Evolutionary conservation across 2,888 invertebrate genomes (phyloP).

Genomic region (Mechanitis mazaeus): DNA sequence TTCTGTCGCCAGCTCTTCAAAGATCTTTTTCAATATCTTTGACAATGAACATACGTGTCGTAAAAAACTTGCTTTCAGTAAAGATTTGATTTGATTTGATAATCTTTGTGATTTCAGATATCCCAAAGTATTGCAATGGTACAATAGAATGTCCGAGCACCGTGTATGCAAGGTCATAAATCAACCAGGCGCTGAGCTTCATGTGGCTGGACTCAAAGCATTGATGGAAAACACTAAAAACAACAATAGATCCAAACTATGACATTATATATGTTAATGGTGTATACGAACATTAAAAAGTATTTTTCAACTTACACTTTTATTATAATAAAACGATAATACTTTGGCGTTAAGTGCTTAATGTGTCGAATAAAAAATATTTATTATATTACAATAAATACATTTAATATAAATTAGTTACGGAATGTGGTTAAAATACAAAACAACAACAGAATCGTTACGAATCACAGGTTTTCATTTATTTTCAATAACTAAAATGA

Average conservation of each 20-base stretch:
- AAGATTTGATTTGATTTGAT: too few species aligned
- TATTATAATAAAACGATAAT: not conserved
- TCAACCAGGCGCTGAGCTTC: constrained; percentile 44
- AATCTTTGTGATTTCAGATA: constrained; percentile 38
- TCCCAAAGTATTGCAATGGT: constrained; percentile 56
- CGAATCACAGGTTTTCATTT: constrained; percentile 74
- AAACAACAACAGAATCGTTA: constrained; percentile 51
- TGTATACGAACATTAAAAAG: too few species aligned
- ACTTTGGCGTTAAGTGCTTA: not conserved
- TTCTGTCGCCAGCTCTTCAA: too few species aligned
- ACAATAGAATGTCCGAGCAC: constrained; percentile 47
- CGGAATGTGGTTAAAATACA: constrained; percentile 17
- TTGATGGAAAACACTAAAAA: constrained; percentile 48
- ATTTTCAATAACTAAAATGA: constrained; percentile 72
- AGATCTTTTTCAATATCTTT: too few species aligned
- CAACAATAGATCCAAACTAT: constrained; percentile 30
- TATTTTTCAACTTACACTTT: not conserved
- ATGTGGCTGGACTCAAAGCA: constrained; percentile 43
- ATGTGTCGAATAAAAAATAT: not conserved
- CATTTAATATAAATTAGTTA: not conserved
- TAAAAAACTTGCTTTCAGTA: too few species aligned
- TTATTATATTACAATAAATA: not conserved
- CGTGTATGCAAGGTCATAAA: constrained; percentile 54
- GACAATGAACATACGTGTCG: too few species aligned
- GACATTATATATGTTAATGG: not conserved